phyloP scores from a whole-genome alignment of 1,140 invertebrate genomes.

The Augochlora pura region DNA sequence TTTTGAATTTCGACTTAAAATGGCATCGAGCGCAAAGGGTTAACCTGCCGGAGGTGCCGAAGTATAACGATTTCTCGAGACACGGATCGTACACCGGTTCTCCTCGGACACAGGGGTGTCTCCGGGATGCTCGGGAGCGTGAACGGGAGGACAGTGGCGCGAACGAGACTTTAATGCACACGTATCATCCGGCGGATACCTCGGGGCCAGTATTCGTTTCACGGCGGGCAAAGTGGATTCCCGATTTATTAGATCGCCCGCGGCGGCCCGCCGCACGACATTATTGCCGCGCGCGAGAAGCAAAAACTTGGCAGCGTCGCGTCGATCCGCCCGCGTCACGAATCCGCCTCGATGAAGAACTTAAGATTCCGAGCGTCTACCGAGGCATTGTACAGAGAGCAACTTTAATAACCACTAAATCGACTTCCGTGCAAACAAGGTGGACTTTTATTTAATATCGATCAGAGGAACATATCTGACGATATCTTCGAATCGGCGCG shows the following conservation, averaged over 20 bases:
- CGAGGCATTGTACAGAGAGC: neutral
- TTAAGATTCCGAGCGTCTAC: neutral
- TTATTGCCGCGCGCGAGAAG: neutral
- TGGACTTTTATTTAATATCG: neutral
- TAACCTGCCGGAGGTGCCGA: no score
- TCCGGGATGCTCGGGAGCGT: no score
- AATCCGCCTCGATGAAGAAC: neutral
- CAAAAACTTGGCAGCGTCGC: neutral
- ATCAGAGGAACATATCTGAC: no score
- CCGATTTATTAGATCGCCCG: constrained; percentile 26
- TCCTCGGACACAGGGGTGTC: no score
- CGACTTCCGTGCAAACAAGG: neutral
- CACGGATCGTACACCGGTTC: no score
- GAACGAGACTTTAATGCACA: neutral
- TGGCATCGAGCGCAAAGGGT: no score
- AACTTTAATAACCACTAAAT: neutral
- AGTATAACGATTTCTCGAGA: no score
- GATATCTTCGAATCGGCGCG: no score
- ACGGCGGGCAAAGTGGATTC: constrained; percentile 17
- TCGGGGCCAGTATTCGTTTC: neutral
- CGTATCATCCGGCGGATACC: neutral
- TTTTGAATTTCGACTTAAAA: no score
- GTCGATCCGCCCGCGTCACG: no score
- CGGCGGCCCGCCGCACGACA: neutral
- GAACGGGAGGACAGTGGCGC: neutral